Evolutionary conservation across 2,888 invertebrate species (phyloP).

Genomic region (Erebia palarica): DNA sequence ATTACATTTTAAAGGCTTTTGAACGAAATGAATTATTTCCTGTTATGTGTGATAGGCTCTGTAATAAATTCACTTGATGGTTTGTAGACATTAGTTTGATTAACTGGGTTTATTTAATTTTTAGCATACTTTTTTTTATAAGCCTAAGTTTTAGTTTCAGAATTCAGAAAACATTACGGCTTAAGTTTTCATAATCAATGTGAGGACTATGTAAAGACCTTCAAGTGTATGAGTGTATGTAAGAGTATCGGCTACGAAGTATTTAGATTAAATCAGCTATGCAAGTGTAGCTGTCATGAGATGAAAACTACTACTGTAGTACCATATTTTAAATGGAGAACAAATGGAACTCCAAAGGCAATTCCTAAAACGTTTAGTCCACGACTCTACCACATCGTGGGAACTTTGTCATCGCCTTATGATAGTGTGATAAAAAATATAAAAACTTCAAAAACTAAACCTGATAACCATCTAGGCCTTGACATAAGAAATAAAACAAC

Average conservation of each 20-base stretch:
- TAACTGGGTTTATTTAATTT: neutral
- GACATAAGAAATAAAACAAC: neutral
- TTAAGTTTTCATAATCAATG: slow-evolving; percentile 57
- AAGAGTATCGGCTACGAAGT: slow-evolving; percentile 64
- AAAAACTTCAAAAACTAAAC: neutral
- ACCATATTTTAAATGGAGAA: slow-evolving; percentile 63
- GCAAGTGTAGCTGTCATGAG: slow-evolving; percentile 65
- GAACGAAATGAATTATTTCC: slow-evolving; percentile 44
- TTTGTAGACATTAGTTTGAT: slow-evolving; percentile 32
- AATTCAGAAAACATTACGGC: slow-evolving; percentile 63
- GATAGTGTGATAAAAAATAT: slow-evolving; percentile 2
- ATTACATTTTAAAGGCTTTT: slow-evolving; percentile 38
- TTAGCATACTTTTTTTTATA: neutral
- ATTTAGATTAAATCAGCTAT: slow-evolving; percentile 54
- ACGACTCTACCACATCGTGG: slow-evolving; percentile 57
- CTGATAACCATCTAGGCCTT: neutral
- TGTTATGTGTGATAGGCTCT: slow-evolving; percentile 43
- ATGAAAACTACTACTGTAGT: slow-evolving; percentile 58
- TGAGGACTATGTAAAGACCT: slow-evolving; percentile 53
- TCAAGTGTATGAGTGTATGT: slow-evolving; percentile 66
- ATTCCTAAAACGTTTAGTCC: slow-evolving; percentile 56
- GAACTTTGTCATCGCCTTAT: slow-evolving; percentile 54
- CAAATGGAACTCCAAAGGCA: slow-evolving; percentile 58
- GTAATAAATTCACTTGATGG: slow-evolving; percentile 44
- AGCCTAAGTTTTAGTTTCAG: slow-evolving; percentile 38